These are phyloP conservation scores for Phylloscopus whistleri DNA, from an alignment of 2,113 vertebrate genomes.

Conservation along the genomic window DNA sequence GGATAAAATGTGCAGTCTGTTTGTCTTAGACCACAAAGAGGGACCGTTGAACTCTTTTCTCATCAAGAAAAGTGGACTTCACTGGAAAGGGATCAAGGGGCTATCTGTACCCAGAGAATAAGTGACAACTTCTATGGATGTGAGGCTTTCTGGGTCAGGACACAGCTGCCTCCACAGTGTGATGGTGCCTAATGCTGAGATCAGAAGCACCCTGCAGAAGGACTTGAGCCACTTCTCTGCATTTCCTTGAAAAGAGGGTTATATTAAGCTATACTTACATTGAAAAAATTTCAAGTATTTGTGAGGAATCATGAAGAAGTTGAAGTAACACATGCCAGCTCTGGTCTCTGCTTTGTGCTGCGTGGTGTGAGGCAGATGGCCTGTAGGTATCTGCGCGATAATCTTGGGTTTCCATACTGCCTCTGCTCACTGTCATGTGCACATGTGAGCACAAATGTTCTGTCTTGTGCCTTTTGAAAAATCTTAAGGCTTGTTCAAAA, in stretches of 20 bases:
- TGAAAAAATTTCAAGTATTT: not conserved
- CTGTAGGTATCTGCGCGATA: not conserved
- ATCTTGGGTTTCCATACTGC: not conserved
- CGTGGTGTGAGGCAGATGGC: accelerated
- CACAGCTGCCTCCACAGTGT: not conserved
- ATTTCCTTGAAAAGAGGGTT: not conserved
- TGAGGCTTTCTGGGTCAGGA: not conserved
- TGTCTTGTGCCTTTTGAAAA: not conserved
- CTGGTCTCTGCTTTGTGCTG: not conserved
- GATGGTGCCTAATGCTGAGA: not conserved
- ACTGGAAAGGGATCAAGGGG: not conserved
- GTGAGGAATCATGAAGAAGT: not conserved
- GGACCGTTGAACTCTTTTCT: not conserved
- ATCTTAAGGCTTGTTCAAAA: not conserved
- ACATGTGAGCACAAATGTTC: not conserved
- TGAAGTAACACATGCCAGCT: not conserved
- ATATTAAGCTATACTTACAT: not conserved
- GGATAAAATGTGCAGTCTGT: not conserved
- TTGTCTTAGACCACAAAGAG: not conserved
- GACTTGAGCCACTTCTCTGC: not conserved
- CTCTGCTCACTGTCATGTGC: not conserved
- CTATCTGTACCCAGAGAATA: not conserved
- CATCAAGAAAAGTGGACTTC: not conserved
- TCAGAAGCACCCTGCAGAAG: not conserved
- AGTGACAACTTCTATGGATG: not conserved